Base-by-base conservation (phyloP, 1,140 invertebrate genomes). In the Cydia splendana region DNA sequence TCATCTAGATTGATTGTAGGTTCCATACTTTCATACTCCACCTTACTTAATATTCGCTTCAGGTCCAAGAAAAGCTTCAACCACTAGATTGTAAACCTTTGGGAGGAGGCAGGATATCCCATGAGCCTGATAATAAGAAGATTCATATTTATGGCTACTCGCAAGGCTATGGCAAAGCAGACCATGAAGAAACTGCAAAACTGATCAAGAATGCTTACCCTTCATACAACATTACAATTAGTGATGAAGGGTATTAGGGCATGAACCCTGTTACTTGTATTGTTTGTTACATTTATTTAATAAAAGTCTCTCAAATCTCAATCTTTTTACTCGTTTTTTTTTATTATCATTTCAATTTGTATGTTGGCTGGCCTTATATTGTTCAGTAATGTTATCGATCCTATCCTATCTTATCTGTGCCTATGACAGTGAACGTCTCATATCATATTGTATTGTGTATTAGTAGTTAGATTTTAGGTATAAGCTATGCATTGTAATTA, bases 61-160 rank as follows among this genome's bases (percentile, higher is more conserved):
- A 93, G 93, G 93, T 93, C 0, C 88, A 91, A 80, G 87, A 79
- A 38, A 91, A 89, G 75, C 83, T 90, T 9, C 81, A 91, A 20
- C 94, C 95, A 2, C 81, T 97, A 75, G 95, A 96, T 75, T 94
- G 95, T 81, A 95, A 97, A 82, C 97, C 96, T 86, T 84, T 97
- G 10, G 98, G 98, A 9, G 98, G 98, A 76, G 98, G 98, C 18
- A 94, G 97, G 82, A 98, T 98, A 82, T 93, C 95, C 24, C 97
- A 98, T 89, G 95, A 97, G 57, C 87, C 96, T 1, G 93, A 92
- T 2, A 93, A 94, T n/a, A 98, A 97, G 85, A 95, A 94, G 74
- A 95, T 98, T 69, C 94, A 96, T 83, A 97, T 98, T 78, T 98
- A 97, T 92, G 97, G 97, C 74, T 98, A 98, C 89, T 98, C 97